Evolutionary conservation across 2,113 vertebrate species (phyloP).

Genomic region (Regulus satrapa): DNA sequence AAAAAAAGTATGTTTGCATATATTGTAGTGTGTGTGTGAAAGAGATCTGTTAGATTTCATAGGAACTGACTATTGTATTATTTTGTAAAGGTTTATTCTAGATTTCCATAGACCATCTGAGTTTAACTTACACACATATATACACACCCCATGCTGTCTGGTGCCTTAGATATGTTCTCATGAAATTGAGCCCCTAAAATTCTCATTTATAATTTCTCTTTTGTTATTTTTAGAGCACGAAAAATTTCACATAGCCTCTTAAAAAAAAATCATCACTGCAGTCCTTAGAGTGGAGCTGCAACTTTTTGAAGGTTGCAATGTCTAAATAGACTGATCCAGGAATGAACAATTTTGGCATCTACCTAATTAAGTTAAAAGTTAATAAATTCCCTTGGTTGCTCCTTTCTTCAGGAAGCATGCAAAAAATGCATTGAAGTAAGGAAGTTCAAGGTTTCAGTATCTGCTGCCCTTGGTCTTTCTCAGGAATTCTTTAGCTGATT

Average conservation of each 20-base stretch:
- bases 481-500: slow-evolving; percentile 82
- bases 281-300: background rate
- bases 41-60: background rate
- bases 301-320: background rate
- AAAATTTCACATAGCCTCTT: background rate
- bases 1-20: background rate
- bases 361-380: slow-evolving; percentile 72
- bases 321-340: background rate
- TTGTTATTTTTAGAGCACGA: background rate
- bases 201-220: background rate
- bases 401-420: slow-evolving; percentile 71
- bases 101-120: background rate
- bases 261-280: background rate
- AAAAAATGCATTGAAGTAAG: slow-evolving; percentile 73
- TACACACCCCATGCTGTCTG: background rate
- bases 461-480: slow-evolving; percentile 75
- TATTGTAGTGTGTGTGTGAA: background rate
- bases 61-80: background rate
- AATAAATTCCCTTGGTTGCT: slow-evolving; percentile 66
- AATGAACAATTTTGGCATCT: slow-evolving; percentile 9
- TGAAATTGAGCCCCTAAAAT: background rate
- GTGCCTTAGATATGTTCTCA: background rate
- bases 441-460: slow-evolving; percentile 75
- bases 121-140: background rate
- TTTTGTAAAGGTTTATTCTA: background rate